A percentile compares a stretch with the other conserved stretches of the same genome.
Conservation (phyloP, 2,797 vertebrate genomes). For the Mastacembelus armatus region DNA sequence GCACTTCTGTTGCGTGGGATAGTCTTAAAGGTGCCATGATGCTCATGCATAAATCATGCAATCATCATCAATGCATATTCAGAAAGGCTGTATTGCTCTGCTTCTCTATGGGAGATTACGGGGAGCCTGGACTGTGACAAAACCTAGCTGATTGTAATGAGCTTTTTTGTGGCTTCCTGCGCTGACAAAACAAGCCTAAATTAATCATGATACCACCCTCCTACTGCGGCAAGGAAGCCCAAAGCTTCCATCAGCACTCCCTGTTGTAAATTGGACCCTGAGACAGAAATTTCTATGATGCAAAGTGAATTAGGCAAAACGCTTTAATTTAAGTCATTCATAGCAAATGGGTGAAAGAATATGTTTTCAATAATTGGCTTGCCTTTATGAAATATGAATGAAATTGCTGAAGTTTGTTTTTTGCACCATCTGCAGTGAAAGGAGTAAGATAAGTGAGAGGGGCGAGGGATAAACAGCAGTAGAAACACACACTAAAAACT, state of each 20-base stretch:
- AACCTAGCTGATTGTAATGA: slow-evolving; percentile 86
- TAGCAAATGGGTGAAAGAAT: slow-evolving; percentile 70
- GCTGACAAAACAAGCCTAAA: slow-evolving; percentile 83
- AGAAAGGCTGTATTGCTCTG: slow-evolving; percentile 67
- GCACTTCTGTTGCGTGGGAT: slow-evolving; percentile 59
- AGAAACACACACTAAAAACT: slow-evolving; percentile 49
- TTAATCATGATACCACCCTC: slow-evolving; percentile 82
- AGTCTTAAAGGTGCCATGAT: slow-evolving; percentile 69
- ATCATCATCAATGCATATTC: slow-evolving; percentile 85
- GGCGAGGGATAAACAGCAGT: slow-evolving; percentile 62
- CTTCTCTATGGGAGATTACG: slow-evolving; percentile 78
- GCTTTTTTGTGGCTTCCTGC: slow-evolving; percentile 82
- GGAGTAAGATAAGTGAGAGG: slow-evolving; percentile 64
- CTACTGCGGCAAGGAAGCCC: slow-evolving; percentile 72
- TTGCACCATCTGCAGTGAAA: slow-evolving; percentile 78
- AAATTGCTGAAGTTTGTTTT: slow-evolving; percentile 72
- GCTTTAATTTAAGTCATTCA: slow-evolving; percentile 83
- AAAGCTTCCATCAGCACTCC: slow-evolving; percentile 65
- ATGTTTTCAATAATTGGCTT: slow-evolving; percentile 77
- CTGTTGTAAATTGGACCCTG: slow-evolving; percentile 77
- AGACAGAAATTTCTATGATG: slow-evolving; percentile 66
- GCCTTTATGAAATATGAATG: slow-evolving; percentile 75
- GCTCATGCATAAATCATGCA: slow-evolving; percentile 88
- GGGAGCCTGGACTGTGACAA: slow-evolving; percentile 77
- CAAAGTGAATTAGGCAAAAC: slow-evolving; percentile 69